Evolutionary conservation across 2,113 vertebrate species (phyloP), one percentile per base, ranked within the genome.

Genomic region (Sorex araneus): DNA sequence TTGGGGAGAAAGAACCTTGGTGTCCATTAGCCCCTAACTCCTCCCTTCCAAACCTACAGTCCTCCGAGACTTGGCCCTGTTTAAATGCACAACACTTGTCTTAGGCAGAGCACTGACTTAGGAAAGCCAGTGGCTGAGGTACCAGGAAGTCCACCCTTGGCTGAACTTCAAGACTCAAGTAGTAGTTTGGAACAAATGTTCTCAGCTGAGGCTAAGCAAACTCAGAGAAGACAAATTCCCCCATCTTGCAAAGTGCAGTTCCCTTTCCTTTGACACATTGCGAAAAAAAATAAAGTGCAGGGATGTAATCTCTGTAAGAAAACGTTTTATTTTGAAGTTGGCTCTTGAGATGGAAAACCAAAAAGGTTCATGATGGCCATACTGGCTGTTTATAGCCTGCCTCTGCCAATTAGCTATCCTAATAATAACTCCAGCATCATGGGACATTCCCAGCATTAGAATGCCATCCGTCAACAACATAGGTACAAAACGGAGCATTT

Each of bases 271-370:
- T 76, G 60, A 64, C 36, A 28, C 60, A 32, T 85, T 54, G 6
- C 57, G 28, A 77, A 84, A 57, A 95, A n/a, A n/a, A n/a, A n/a
- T n/a, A n/a, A n/a, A 83, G 27, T 66, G 23, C 43, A 32, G 34
- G 89, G 45, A 85, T 34, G 34, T 8, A n/a, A 13, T 74, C 7
- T 92, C 28, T 69, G 83, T 76, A 70, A 93, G 43, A 43, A 70
- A 87, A 84, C 16, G 34, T 85, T 94, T 87, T 87, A 64, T 93
- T 91, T 95, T 84, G 67, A 92, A 95, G 50, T 82, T 69, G 15
- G 36, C 77, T 94, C 63, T 73, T 83, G 90, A 95, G 94, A 92
- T 70, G 95, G 40, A 91, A 96, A 95, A 88, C 88, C 86, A 54
- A 87, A 87, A 94, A 94, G 67, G 89, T 86, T 77, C 83, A 67